phyloP scores from a whole-genome alignment of 2,888 invertebrate species.

The Papilio elwesi region DNA sequence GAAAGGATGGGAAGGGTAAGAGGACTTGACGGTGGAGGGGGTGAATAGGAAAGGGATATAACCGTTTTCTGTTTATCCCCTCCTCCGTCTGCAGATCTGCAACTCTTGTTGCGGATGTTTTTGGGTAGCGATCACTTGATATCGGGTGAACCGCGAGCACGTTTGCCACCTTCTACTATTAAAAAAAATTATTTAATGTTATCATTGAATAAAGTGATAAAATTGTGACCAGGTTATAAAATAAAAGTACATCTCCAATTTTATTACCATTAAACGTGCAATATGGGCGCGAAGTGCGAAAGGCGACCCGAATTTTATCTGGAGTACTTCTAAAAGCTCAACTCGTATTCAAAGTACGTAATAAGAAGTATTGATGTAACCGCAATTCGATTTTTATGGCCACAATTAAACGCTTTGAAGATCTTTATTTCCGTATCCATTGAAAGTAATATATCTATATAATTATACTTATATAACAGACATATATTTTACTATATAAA shows the following conservation, averaged over 20 bases:
- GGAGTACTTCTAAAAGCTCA: conserved; percentile 16
- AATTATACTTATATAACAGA: too few species aligned
- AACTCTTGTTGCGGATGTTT: too few species aligned
- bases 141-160: too few species aligned
- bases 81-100: too few species aligned
- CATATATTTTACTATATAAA: too few species aligned
- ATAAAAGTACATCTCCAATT: conserved; percentile 22
- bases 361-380: conserved; percentile 11
- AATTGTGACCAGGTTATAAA: conserved; percentile 23
- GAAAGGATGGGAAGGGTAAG: too few species aligned
- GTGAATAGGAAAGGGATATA: too few species aligned
- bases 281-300: conserved; percentile 25
- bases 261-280: conserved; percentile 24
- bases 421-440: conserved; percentile 9
- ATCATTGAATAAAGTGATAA: conserved; percentile 23
- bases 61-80: too few species aligned
- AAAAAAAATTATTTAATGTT: background rate
- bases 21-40: too few species aligned
- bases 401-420: conserved; percentile 21
- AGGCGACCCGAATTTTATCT: conserved; percentile 27
- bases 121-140: too few species aligned
- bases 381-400: conserved; percentile 17
- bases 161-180: too few species aligned
- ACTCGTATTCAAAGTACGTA: conserved; percentile 30
- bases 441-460: conserved; percentile 1